phyloP scores from a whole-genome alignment of 2,113 vertebrate genomes.

The Ammodytes dubius region DNA sequence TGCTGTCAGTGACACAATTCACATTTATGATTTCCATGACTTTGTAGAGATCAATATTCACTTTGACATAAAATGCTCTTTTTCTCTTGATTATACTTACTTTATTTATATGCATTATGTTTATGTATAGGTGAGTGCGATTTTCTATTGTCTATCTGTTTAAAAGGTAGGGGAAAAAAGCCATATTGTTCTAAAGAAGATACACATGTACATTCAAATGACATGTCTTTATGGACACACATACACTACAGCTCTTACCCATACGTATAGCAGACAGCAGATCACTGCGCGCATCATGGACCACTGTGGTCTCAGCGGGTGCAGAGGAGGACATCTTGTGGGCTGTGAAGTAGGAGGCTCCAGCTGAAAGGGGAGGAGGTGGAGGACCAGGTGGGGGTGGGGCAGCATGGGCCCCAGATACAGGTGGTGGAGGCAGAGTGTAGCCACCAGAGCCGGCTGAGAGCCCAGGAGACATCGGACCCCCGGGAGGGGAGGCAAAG shows the following conservation, averaged over 20 bases:
- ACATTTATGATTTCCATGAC: background rate
- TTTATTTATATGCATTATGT: background rate
- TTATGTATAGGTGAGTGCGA: background rate
- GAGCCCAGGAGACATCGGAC: conserved; percentile 83
- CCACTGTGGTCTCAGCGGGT: conserved; percentile 70
- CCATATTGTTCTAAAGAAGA: background rate
- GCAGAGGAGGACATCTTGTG: conserved; percentile 87
- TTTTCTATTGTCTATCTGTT: background rate
- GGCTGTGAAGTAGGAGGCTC: conserved; percentile 82
- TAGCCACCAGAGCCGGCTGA: conserved; percentile 78
- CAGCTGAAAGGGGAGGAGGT: conserved; percentile 89
- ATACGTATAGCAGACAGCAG: conserved; percentile 97
- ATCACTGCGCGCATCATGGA: conserved; percentile 94
- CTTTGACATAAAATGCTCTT: background rate
- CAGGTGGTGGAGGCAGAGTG: conserved; percentile 82
- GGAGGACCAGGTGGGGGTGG: conserved; percentile 93
- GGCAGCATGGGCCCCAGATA: conserved; percentile 85
- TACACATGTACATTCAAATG: background rate
- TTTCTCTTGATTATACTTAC: background rate
- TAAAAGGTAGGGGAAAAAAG: background rate
- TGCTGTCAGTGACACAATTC: background rate
- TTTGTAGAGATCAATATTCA: background rate
- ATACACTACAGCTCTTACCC: conserved; percentile 85
- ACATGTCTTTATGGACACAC: background rate
- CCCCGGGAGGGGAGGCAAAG: conserved; percentile 93